Percentiles rank a stretch among this genome's conserved stretches.
These are phyloP conservation scores for Sylvicola fuscatus DNA, from an alignment of 2,888 invertebrate species.

Conservation along the genomic window DNA sequence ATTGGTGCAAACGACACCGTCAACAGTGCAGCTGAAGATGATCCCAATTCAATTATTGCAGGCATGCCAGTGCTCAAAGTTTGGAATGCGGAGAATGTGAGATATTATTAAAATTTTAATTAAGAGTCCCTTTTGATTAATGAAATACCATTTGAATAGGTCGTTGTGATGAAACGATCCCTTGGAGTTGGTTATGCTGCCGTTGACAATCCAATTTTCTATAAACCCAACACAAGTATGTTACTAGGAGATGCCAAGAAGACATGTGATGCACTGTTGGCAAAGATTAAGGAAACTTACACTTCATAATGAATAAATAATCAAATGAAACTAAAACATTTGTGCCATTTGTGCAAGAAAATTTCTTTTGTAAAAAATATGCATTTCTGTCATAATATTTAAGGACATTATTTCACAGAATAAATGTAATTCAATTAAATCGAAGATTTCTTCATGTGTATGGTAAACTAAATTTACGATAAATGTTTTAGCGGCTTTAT, in stretches of 20 bases:
- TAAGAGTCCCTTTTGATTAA: slow-evolving; percentile 3
- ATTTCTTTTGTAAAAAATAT: too few relatives aligned
- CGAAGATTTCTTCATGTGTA: too few relatives aligned
- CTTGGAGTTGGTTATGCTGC: slow-evolving; percentile 79
- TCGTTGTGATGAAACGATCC: slow-evolving; percentile 77
- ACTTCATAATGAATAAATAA: too few relatives aligned
- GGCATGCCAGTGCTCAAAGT: slow-evolving; percentile 84
- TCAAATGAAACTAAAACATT: too few relatives aligned
- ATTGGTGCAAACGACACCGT: slow-evolving; percentile 84
- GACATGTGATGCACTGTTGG: slow-evolving; percentile 63
- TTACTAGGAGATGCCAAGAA: slow-evolving; percentile 81
- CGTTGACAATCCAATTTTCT: slow-evolving; percentile 83
- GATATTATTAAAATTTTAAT: slow-evolving; percentile 5
- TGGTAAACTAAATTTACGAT: too few relatives aligned
- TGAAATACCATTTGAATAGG: slow-evolving; percentile 26
- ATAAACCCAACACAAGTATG: slow-evolving; percentile 73
- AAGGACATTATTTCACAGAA: too few relatives aligned
- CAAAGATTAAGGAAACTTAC: slow-evolving; percentile 31
- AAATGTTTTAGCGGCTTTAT: too few relatives aligned
- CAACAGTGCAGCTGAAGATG: slow-evolving; percentile 77
- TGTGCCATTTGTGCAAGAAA: too few relatives aligned
- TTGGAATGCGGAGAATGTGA: slow-evolving; percentile 67
- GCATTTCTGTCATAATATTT: too few relatives aligned
- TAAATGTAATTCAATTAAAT: too few relatives aligned
- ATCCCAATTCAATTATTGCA: slow-evolving; percentile 78